Base-by-base conservation (phyloP, 2,113 vertebrate genomes). In the Onychostruthus taczanowskii region DNA sequence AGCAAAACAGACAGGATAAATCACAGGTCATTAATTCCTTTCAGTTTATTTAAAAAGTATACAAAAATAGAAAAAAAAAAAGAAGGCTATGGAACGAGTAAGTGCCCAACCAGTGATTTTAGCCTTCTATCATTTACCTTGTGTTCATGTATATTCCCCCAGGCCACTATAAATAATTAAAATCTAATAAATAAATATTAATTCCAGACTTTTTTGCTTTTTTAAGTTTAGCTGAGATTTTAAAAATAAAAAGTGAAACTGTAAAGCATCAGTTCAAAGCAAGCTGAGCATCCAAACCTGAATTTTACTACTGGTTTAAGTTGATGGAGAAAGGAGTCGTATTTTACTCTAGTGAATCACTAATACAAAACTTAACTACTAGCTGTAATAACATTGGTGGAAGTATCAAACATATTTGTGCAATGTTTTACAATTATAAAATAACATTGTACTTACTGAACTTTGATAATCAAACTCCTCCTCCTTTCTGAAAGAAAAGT, bases 271-370 rank as follows among this genome's bases (percentile, higher is more conserved):
- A 18, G 27, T 62, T 44, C 16, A 59, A 50, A 28, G 3, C 41
- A 35, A 72, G 10, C 2, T 50, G 7, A 1, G 2, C 46, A 55
- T 39, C 7, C 47, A 84, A 80, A 37, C 6, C 8, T 69, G 16
- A 55, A 49, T 10, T 3, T 39, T 30, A 30, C 4, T 24, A 24
- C 26, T 14, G 4, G 3, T 47, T n/a, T 6, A 28, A 78, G 41
- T 1, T 21, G 14, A 37, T 27, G 2, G 11, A 24, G 5, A 23
- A 41, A 55, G 43, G 4, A 9, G 2, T 35, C 0, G 0, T 72
- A 11, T 56, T 89, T 69, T 62, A 35, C 4, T 70, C 35, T 9
- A 62, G 6, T 12, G 10, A 3, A 13, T 39, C 7, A 35, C 3
- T 44, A n/a, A 24, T 20, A 4, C 37, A 79, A 21, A 33, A 55